Evolutionary conservation across 1,140 invertebrate species (phyloP).

Genomic region (Lasaia peninsularis): DNA sequence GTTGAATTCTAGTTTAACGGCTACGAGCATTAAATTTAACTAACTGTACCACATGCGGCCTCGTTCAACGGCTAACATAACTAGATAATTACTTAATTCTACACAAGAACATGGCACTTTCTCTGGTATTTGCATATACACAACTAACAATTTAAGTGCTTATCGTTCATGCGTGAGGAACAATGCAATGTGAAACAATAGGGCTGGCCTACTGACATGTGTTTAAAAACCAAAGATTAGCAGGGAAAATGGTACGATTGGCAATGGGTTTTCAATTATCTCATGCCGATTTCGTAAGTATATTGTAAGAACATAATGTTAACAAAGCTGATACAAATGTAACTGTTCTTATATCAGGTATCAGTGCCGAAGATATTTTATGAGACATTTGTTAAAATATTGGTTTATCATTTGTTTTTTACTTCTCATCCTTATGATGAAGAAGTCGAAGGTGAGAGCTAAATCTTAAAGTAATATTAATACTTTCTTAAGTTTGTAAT

Average conservation of each 20-base stretch:
- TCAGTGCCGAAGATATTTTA: too few species aligned
- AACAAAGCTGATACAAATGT: neutral
- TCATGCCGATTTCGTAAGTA: neutral
- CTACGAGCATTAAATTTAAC: neutral
- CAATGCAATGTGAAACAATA: conserved; percentile 26
- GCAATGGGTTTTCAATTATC: neutral
- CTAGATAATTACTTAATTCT: conserved; percentile 46
- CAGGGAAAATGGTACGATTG: neutral
- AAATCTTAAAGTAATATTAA: too few species aligned
- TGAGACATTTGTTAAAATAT: too few species aligned
- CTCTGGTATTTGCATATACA: conserved; percentile 42
- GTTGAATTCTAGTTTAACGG: too few species aligned
- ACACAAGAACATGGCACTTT: conserved; percentile 41
- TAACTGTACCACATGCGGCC: conserved; percentile 28
- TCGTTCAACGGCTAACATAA: conserved; percentile 19
- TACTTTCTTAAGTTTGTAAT: too few species aligned
- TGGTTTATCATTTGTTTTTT: too few species aligned
- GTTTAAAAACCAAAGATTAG: conserved; percentile 22
- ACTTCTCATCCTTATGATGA: too few species aligned
- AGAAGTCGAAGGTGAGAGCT: too few species aligned
- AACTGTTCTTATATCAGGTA: neutral
- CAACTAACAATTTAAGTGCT: conserved; percentile 23
- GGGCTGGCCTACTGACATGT: conserved; percentile 25
- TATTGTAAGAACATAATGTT: too few species aligned
- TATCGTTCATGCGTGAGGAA: conserved; percentile 29